Conservation (phyloP, 1,140 invertebrate genomes). For the Ceratitis capitata region DNA sequence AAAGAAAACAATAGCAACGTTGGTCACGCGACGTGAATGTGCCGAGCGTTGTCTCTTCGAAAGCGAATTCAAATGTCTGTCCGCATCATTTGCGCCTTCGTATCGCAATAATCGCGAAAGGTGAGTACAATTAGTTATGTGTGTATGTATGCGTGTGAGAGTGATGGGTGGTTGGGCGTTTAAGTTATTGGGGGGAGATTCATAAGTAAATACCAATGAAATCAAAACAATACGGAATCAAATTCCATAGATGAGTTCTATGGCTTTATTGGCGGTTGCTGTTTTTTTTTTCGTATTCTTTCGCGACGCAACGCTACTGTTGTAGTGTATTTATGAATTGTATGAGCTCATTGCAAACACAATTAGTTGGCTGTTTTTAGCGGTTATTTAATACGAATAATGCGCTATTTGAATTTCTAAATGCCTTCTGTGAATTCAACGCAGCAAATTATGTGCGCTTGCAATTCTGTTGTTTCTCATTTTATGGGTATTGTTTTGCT, state of each 20-base stretch:
- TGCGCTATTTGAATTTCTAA: background rate
- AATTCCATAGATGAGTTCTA: constrained; percentile 11
- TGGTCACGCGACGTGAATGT: constrained; percentile 66
- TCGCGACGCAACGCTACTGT: background rate
- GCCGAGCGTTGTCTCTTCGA: constrained; percentile 67
- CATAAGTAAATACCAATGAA: background rate
- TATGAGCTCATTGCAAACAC: constrained; percentile 6
- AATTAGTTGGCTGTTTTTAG: constrained; percentile 13
- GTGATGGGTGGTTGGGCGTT: background rate
- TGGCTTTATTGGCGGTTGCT: constrained; percentile 29
- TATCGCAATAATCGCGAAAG: constrained; percentile 60
- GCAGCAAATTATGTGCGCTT: background rate
- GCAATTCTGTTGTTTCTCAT: background rate
- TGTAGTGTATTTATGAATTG: background rate
- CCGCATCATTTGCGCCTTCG: constrained; percentile 66
- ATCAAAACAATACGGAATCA: background rate
- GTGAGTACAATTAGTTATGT: constrained; percentile 31
- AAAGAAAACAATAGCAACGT: constrained; percentile 64
- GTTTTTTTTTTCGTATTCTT: too few species aligned
- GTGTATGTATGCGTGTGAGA: background rate
- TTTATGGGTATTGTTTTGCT: background rate
- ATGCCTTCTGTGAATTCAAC: background rate
- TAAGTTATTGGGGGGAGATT: background rate
- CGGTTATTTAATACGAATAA: background rate
- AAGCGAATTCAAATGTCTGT: constrained; percentile 65